Percentiles rank a stretch among this genome's conserved stretches.
phyloP scores from a whole-genome alignment of 2,797 vertebrate genomes.

The Otus scops region DNA sequence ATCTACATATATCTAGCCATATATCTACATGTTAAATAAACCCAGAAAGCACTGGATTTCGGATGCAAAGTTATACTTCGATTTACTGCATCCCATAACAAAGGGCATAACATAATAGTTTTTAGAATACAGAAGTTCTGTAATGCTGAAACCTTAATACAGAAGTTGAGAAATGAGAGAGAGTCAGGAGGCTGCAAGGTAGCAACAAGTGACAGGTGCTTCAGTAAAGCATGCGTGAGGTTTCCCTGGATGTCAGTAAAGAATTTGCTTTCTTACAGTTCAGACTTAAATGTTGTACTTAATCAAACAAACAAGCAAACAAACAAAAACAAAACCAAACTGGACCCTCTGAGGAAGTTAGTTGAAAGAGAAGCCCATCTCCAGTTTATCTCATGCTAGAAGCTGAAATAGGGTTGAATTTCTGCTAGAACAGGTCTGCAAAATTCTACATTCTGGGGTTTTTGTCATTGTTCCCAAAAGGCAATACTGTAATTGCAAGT shows the following conservation, averaged over 20 bases:
- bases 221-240: not conserved
- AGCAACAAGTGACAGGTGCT: not conserved
- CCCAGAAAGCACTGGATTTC: not conserved
- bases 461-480: not conserved
- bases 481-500: not conserved
- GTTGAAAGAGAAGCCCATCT: not conserved
- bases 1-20: too few species aligned
- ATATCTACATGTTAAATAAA: not conserved
- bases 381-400: not conserved
- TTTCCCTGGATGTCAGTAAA: not conserved
- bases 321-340: not conserved
- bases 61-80: not conserved
- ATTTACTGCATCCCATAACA: not conserved
- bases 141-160: not conserved
- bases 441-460: not conserved
- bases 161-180: not conserved
- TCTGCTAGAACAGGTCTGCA: not conserved
- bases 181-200: not conserved
- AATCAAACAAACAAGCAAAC: not conserved
- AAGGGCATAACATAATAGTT: not conserved
- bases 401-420: not conserved
- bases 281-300: not conserved
- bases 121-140: not conserved
- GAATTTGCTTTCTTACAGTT: not conserved
- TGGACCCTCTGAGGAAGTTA: not conserved